These are phyloP conservation scores for Ophion obscuratus DNA, from an alignment of 2,888 invertebrate species.

Conservation along the genomic window DNA sequence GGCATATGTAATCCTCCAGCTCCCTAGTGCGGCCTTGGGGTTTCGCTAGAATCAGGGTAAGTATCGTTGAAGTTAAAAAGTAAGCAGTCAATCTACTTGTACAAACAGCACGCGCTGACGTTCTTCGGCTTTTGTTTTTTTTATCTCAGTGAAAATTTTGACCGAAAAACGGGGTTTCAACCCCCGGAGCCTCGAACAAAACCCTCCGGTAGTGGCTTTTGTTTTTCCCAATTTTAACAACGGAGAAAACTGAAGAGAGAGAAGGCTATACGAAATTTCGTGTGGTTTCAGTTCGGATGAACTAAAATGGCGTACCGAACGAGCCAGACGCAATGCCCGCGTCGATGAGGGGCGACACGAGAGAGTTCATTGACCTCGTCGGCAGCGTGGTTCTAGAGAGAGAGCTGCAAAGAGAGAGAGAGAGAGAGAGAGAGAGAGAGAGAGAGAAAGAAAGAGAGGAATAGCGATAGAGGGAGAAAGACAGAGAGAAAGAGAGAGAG, in stretches of 20 bases:
- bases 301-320: slow-evolving; percentile 48
- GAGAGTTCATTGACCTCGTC: slow-evolving; percentile 58
- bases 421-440: slow-evolving; percentile 4
- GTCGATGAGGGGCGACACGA: slow-evolving; percentile 40
- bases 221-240: background rate
- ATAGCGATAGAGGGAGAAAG: slow-evolving; percentile 1
- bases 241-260: background rate
- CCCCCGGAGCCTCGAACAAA: background rate
- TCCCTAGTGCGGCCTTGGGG: background rate
- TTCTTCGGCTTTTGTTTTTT: background rate
- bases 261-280: background rate
- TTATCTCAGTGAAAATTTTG: background rate
- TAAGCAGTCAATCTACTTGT: background rate
- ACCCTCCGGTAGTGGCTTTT: background rate
- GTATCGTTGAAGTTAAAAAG: background rate
- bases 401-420: slow-evolving; percentile 3
- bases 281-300: slow-evolving; percentile 25
- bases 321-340: slow-evolving; percentile 44
- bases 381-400: slow-evolving; percentile 13
- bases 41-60: slow-evolving; percentile 33
- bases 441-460: background rate
- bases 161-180: background rate
- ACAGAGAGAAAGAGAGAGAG: slow-evolving; percentile 6
- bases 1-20: slow-evolving; percentile 7
- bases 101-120: background rate